Evolutionary conservation across 2,113 vertebrate species (phyloP).

Genomic region (Eretmochelys imbricata): DNA sequence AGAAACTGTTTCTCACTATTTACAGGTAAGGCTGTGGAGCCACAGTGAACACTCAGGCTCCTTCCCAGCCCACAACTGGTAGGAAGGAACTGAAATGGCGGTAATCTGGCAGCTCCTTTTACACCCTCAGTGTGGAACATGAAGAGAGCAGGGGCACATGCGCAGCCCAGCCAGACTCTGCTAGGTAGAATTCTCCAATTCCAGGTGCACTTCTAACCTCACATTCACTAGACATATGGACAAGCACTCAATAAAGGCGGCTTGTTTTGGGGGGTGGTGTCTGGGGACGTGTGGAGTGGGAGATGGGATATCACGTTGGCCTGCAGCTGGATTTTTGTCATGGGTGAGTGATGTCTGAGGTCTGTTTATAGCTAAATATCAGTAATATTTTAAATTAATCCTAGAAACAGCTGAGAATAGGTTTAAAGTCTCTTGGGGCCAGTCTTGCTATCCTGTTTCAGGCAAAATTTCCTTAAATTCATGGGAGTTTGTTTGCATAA

Average conservation of each 20-base stretch:
- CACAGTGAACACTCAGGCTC: background rate
- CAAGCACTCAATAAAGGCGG: background rate
- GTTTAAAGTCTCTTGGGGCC: background rate
- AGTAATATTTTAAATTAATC: background rate
- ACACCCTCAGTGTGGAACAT: background rate
- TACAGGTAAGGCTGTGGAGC: background rate
- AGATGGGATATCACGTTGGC: background rate
- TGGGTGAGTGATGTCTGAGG: background rate
- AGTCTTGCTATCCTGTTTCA: background rate
- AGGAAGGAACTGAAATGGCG: background rate
- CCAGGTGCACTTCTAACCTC: no score
- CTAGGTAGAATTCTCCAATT: background rate
- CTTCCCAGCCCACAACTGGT: background rate
- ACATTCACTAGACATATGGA: background rate
- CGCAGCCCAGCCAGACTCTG: background rate
- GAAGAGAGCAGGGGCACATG: background rate
- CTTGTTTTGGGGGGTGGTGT: rapidly evolving
- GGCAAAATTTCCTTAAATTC: background rate
- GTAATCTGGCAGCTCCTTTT: background rate
- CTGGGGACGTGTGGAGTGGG: rapidly evolving
- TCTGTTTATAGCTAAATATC: background rate
- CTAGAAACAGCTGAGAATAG: background rate
- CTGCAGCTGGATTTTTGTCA: background rate
- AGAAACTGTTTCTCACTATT: background rate
- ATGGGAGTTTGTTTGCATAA: background rate